A percentile compares a stretch with the other conserved stretches of the same genome.
These are phyloP conservation scores for Cataglyphis altisquamis DNA, from an alignment of 2,888 invertebrate genomes.

Conservation along the genomic window DNA sequence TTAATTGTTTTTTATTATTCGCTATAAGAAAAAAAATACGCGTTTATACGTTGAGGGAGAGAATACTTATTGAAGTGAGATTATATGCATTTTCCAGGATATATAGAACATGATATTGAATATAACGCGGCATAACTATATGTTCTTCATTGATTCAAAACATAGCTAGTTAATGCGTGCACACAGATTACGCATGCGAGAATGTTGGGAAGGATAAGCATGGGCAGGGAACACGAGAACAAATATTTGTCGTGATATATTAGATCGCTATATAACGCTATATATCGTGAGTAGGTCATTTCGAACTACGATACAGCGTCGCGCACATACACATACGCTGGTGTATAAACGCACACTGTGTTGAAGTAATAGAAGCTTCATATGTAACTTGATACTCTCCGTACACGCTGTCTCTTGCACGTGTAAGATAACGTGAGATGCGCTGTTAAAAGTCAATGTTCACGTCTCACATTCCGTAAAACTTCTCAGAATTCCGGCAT, in stretches of 20 bases:
- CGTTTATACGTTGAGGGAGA: not conserved
- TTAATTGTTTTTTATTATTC: not conserved
- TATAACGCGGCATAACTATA: not conserved
- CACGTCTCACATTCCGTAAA: slow-evolving; percentile 50
- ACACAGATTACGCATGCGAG: slow-evolving; percentile 20
- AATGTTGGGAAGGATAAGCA: slow-evolving; percentile 28
- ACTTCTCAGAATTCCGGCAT: slow-evolving; percentile 8
- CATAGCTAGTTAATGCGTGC: not conserved
- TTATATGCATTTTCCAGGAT: too few relatives aligned
- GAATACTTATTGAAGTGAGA: not conserved
- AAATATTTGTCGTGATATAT: slow-evolving; percentile 52
- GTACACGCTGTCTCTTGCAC: slow-evolving; percentile 11
- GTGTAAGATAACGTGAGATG: slow-evolving; percentile 34
- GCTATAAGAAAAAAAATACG: not conserved
- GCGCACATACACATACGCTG: not conserved
- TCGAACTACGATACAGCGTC: slow-evolving; percentile 14
- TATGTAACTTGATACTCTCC: slow-evolving; percentile 35
- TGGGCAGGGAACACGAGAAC: slow-evolving; percentile 1
- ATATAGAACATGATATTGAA: not conserved
- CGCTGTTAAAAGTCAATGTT: slow-evolving; percentile 55
- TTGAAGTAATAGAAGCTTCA: slow-evolving; percentile 17
- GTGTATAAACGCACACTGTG: not conserved
- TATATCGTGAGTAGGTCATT: slow-evolving; percentile 43
- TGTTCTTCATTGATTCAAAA: slow-evolving; percentile 3
- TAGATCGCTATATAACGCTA: slow-evolving; percentile 5